These are phyloP conservation scores for Apis cerana DNA, from an alignment of 1,140 invertebrate species.

Conservation along the genomic window DNA sequence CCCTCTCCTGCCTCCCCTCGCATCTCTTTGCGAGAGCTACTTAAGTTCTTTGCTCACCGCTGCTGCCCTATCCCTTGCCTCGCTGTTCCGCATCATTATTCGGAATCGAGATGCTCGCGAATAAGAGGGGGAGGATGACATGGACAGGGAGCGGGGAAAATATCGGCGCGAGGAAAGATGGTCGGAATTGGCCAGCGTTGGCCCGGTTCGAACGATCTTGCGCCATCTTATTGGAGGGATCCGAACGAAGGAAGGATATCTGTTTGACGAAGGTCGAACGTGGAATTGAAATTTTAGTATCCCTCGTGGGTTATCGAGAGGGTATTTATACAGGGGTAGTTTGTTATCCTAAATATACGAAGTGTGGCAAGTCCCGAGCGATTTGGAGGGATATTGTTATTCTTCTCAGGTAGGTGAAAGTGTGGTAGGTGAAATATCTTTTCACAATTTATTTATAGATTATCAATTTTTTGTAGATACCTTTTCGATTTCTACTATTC, in stretches of 20 bases:
- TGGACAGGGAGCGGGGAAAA: not conserved
- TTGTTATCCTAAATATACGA: not conserved
- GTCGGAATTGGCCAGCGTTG: not conserved
- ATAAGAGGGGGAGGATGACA: not conserved
- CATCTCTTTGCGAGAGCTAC: slow-evolving; percentile 56
- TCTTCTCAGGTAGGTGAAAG: no score
- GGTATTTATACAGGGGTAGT: not conserved
- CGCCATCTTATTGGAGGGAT: no score
- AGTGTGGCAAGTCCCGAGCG: no score
- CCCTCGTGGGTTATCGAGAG: not conserved
- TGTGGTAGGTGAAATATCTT: no score
- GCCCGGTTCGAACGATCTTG: not conserved
- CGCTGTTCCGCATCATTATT: slow-evolving; percentile 56
- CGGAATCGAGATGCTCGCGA: slow-evolving; percentile 1
- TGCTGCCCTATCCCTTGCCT: not conserved
- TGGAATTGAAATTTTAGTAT: not conserved
- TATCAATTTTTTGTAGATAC: no score
- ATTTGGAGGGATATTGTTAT: no score
- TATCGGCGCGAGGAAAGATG: not conserved
- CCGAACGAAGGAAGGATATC: not conserved
- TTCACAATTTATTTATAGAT: no score
- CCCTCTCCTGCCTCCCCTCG: slow-evolving; percentile 19
- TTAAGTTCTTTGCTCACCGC: slow-evolving; percentile 53
- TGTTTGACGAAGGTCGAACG: not conserved
- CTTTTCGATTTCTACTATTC: no score